Conservation (phyloP, 2,797 vertebrate species). For the Oreochromis mossambicus region DNA sequence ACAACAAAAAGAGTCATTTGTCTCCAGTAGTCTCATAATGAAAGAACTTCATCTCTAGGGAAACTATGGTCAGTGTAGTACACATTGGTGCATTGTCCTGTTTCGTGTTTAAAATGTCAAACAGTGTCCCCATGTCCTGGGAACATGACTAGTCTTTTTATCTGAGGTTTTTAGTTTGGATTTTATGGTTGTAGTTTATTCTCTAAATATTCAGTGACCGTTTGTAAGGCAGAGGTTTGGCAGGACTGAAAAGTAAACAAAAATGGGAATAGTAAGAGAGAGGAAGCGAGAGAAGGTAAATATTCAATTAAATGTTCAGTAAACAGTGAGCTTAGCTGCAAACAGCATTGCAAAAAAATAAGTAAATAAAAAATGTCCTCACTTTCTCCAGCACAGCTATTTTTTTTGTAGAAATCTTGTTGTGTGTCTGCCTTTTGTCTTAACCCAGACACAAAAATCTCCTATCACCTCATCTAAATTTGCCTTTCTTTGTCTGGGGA, state of each 20-base stretch:
- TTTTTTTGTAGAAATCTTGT: not conserved
- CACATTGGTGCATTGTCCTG: not conserved
- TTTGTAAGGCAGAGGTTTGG: not conserved
- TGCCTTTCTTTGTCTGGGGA: not conserved
- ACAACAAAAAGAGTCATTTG: not conserved
- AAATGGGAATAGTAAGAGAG: not conserved
- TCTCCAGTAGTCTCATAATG: not conserved
- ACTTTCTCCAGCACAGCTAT: not conserved
- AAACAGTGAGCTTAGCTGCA: not conserved
- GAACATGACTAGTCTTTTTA: not conserved
- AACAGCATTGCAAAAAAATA: not conserved
- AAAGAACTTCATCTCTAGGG: not conserved
- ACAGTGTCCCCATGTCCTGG: not conserved
- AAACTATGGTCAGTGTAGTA: not conserved
- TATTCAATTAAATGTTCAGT: not conserved
- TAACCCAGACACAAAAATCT: not conserved
- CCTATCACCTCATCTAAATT: not conserved
- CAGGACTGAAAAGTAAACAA: not conserved
- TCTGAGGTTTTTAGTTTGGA: not conserved
- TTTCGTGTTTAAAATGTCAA: not conserved
- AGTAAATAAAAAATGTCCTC: not conserved
- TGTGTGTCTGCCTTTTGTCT: not conserved
- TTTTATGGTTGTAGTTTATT: not conserved
- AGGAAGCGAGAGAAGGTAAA: not conserved
- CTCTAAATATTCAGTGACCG: not conserved